A percentile compares a stretch with the other conserved stretches of the same genome.
phyloP scores from a whole-genome alignment of 2,888 invertebrate genomes.

The Agrenia bidenticulata region DNA sequence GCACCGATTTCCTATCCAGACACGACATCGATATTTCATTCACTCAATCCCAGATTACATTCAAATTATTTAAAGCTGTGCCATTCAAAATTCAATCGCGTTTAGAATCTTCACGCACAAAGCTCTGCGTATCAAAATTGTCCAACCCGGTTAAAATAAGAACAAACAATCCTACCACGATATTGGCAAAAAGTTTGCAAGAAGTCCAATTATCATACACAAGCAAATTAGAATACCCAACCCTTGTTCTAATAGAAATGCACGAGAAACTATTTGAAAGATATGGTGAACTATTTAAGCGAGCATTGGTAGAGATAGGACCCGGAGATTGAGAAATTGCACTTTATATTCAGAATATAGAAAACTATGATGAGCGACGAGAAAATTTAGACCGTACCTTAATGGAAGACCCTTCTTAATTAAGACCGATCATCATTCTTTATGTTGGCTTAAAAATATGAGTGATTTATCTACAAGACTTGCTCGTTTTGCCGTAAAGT shows the following conservation, averaged over 20 bases:
- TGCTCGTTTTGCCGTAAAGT: constrained; percentile 15
- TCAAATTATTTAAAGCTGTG: too few species aligned
- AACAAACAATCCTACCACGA: too few species aligned
- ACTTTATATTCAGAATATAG: background rate
- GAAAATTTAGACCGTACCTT: constrained; percentile 23
- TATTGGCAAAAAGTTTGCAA: background rate
- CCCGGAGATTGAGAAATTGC: too few species aligned
- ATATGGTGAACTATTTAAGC: background rate
- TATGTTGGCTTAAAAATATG: constrained; percentile 11
- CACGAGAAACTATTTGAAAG: background rate
- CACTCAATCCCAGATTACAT: too few species aligned
- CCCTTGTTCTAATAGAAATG: background rate
- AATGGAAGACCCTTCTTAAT: constrained; percentile 12
- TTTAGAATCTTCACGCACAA: too few species aligned
- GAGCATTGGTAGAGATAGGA: background rate
- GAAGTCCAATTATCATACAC: background rate
- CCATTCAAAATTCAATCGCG: too few species aligned
- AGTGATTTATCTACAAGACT: constrained; percentile 18
- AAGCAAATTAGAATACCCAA: background rate
- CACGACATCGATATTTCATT: background rate
- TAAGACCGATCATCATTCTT: constrained; percentile 14
- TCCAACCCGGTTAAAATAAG: too few species aligned
- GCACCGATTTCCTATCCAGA: background rate
- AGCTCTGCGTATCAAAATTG: too few species aligned
- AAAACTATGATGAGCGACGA: background rate